phyloP scores from a whole-genome alignment of 2,888 invertebrate species.

The Athalia rosae region DNA sequence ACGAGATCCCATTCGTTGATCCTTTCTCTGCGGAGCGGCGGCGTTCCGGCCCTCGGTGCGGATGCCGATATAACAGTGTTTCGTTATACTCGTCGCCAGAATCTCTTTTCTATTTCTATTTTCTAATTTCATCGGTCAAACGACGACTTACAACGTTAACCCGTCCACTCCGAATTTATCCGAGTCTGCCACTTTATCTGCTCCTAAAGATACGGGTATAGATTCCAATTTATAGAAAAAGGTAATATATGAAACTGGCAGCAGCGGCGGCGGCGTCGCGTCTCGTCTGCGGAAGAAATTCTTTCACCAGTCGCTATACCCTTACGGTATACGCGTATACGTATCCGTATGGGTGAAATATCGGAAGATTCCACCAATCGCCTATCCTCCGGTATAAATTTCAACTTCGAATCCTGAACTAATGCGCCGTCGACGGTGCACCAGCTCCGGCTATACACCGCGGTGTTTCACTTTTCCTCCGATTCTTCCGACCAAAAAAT shows the following conservation, averaged over 20 bases:
- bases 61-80: conserved; percentile 4
- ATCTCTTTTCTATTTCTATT: background rate
- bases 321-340: background rate
- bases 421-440: conserved; percentile 2
- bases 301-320: conserved; percentile 26
- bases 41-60: background rate
- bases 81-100: background rate
- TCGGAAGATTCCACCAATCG: conserved; percentile 11
- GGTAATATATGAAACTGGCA: background rate
- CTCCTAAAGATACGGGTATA: conserved; percentile 38
- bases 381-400: conserved; percentile 27
- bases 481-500: background rate
- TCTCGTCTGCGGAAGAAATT: conserved; percentile 12
- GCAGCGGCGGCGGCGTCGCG: background rate
- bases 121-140: conserved; percentile 30
- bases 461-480: background rate
- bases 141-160: background rate
- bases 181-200: conserved; percentile 40
- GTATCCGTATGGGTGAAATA: no score
- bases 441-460: background rate
- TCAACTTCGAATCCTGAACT: conserved; percentile 1
- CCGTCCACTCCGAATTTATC: conserved; percentile 39
- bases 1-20: no score
- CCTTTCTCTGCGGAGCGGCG: no score
- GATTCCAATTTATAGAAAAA: conserved; percentile 42